These are phyloP conservation scores for Branchinecta sandiegonensis DNA, from an alignment of 2,888 invertebrate species.

Conservation along the genomic window DNA sequence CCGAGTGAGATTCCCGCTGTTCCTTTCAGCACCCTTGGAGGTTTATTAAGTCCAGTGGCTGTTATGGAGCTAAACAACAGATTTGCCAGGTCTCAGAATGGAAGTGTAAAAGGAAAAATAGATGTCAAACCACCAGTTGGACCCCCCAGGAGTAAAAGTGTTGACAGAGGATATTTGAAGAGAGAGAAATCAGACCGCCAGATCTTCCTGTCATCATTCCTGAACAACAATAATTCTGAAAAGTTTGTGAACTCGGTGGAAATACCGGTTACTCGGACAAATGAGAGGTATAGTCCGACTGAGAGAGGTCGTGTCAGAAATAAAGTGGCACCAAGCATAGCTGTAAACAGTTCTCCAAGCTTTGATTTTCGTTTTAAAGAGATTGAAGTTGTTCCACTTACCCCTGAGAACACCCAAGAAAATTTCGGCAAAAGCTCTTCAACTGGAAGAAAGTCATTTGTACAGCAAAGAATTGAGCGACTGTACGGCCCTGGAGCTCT, in stretches of 20 bases:
- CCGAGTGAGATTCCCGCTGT: conserved; percentile 20
- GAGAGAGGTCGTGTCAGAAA: conserved; percentile 21
- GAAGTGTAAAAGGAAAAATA: conserved; percentile 20
- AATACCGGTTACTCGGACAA: not conserved
- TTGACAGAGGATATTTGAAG: conserved; percentile 27
- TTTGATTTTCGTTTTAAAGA: conserved; percentile 1
- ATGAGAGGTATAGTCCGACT: not conserved
- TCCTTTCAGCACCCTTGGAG: not conserved
- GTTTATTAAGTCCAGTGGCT: not conserved
- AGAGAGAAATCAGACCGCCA: not conserved
- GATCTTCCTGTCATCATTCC: conserved; percentile 2
- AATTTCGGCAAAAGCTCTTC: conserved; percentile 20
- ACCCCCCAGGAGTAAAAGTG: conserved; percentile 26
- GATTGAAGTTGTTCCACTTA: conserved; percentile 16
- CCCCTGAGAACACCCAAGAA: conserved; percentile 11
- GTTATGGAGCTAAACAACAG: not conserved
- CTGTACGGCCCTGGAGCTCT: conserved; percentile 74
- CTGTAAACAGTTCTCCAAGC: too few relatives aligned
- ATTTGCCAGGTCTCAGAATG: conserved; percentile 19
- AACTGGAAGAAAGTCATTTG: conserved; percentile 45
- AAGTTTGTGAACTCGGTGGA: not conserved
- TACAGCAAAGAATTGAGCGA: conserved; percentile 73
- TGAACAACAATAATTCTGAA: conserved; percentile 3
- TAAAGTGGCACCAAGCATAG: not conserved
- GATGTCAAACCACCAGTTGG: conserved; percentile 22